A percentile compares a stretch with the other conserved stretches of the same genome.
Evolutionary conservation across 2,797 vertebrate genomes (phyloP).

Genomic region (Eremophila alpestris): DNA sequence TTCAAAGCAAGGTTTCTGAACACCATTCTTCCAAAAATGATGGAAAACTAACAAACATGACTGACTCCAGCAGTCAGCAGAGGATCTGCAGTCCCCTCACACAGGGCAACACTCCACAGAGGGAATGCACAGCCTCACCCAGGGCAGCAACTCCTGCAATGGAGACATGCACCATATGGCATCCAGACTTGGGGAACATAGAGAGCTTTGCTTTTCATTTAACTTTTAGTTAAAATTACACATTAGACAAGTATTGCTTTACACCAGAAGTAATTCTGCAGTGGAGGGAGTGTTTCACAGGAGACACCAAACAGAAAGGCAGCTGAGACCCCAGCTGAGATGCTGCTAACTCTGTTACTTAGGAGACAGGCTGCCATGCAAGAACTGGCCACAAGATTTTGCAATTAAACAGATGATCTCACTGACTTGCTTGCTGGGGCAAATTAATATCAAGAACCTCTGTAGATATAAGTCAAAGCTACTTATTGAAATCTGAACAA

Average conservation of each 20-base stretch:
- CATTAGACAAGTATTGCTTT: neutral
- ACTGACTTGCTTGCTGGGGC: neutral
- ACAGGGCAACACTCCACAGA: neutral
- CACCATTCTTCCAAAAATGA: neutral
- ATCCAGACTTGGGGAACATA: neutral
- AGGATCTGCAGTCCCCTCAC: rapidly evolving
- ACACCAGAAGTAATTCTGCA: neutral
- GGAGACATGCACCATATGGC: rapidly evolving
- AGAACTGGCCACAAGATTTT: neutral
- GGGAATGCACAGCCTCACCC: neutral
- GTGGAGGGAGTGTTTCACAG: neutral
- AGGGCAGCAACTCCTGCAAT: neutral
- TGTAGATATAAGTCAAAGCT: neutral
- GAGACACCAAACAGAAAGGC: neutral
- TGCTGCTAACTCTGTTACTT: neutral
- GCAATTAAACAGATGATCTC: neutral
- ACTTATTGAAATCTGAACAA: neutral
- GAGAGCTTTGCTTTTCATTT: neutral
- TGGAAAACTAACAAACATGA: neutral
- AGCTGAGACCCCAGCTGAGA: neutral
- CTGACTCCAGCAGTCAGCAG: neutral
- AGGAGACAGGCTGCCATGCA: neutral
- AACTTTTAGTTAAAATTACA: neutral
- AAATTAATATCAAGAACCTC: neutral
- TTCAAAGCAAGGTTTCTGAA: neutral